Percentiles rank a stretch among this genome's conserved stretches.
phyloP scores from a whole-genome alignment of 2,797 vertebrate species.

The Glyptemys insculpta region DNA sequence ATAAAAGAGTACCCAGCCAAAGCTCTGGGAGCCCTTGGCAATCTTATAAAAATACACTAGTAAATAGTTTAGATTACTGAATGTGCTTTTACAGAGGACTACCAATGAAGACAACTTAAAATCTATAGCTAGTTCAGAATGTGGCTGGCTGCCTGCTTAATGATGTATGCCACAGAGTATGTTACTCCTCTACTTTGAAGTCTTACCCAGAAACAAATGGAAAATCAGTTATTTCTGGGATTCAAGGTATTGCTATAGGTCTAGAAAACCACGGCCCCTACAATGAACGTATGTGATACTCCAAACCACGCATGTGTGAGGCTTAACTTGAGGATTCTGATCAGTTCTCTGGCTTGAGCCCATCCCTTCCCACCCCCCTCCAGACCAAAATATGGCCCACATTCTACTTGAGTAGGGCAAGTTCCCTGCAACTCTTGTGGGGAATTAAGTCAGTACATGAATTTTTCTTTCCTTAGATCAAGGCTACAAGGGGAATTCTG shows the following conservation, averaged over 20 bases:
- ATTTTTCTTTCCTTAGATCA: background rate
- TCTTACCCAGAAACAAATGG: background rate
- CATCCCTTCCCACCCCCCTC: background rate
- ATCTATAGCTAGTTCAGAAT: background rate
- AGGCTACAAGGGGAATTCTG: background rate
- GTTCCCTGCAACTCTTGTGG: rapidly evolving
- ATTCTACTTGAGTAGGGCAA: background rate
- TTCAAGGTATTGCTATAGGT: background rate
- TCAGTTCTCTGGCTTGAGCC: background rate
- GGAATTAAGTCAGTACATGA: background rate
- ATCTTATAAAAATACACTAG: background rate
- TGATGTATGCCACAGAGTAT: background rate
- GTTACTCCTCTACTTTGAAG: background rate
- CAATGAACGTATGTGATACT: background rate
- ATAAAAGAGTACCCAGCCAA: background rate
- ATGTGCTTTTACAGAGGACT: background rate
- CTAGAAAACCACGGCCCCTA: background rate
- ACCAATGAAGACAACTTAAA: background rate
- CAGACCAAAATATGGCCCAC: background rate
- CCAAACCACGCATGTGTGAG: background rate
- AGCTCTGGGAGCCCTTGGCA: background rate
- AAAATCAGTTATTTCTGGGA: background rate
- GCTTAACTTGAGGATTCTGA: background rate
- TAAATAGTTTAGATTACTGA: background rate
- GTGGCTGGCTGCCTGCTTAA: background rate